Base-by-base conservation (phyloP, 64 coral and sea anemone genomes). In the Dendronephthya gigantea region DNA sequence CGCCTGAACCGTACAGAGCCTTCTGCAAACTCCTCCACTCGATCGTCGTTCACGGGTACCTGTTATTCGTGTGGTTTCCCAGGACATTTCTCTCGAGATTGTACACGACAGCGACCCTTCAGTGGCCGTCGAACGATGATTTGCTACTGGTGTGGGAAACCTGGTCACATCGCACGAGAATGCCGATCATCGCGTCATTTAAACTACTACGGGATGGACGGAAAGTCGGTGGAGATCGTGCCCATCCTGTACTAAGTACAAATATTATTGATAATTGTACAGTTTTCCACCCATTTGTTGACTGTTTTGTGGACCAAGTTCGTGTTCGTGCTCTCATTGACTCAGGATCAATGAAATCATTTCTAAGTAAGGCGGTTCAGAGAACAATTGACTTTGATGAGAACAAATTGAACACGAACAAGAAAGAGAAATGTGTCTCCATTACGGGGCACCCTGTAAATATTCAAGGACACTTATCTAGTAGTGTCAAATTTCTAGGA, bases 161-260 rank as follows among this genome's bases (percentile, higher is more conserved):
- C 69, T 7, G 23, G 69, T 33, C 69, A 76, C 35, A 7, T 76
- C 17, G 31, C 31, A 8, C 69, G 69, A 32, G 31, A 32, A 10
- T 76, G 51, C 22, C 3, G 51, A 58, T 16, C 51, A 19, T 17
- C 51, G 23, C 14, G 69, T 76, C 6, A 6, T 10, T 76, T 29
- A 76, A 76, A 76, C 69, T 76, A 7, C 69, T 76, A 76, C 13
- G 17, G 69, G 69, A 76, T 76, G 69, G 69, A 35, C 69, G 29
- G 35, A 76, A 38, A 32, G 8, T 38, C 34, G 69, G 69, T 76
- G 69, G 69, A 76, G 69, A 38, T 76, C 28, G 12, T 16, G 69
- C 28, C 35, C 69, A 76, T 76, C 69, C 69, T 37, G 31, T 37
- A 4, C 7, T 76, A 76, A 76, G 29, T 76, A 37, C 35, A 76